Base-by-base conservation (phyloP, 2,888 invertebrate species). In the Rugalucina vietnamica region DNA sequence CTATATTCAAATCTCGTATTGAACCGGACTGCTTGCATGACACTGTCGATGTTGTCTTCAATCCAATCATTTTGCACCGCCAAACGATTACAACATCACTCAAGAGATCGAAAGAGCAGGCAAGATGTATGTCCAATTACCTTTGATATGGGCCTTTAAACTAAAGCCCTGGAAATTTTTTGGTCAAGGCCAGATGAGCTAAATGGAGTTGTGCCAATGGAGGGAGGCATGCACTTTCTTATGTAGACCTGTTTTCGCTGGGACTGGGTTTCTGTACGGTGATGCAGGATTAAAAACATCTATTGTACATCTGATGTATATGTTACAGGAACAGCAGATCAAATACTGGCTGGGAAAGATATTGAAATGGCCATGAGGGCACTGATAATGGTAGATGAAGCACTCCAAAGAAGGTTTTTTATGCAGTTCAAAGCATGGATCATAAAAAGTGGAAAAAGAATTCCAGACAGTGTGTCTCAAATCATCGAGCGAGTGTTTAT, bases 221-320 rank as follows among this genome's bases (percentile, higher is more conserved):
- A 76, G 49, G 83, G 76, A 21, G 84, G 84, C 0, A 80, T 84
- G 84, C 84, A 84, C 29, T 70, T 77, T 29, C 21, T 80, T 18
- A 80, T 84, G 79, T 80, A n/a, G n/a, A n/a, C n/a, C 72, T 37
- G 36, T 76, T 1, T 76, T 83, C 77, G 29, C 36, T 29, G 79
- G 76, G 27, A 73, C 60, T 21, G 60, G 79, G 2, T 37, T 72
- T 69, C 14, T 79, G 14, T 83, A 73, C 60, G 79, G 83, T 24
- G 79, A 79, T 75, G 39, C 36, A 10, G 79, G 79, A 21, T 57
- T 82, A 2, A 74, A 69, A 29, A 27, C 49, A 34, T 84, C 2
- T 60, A 81, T 14, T 34, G 27, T 21, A 75, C 80, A 10, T 81
- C 74, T 14, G 84, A 74, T 54, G 70, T 77, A 4, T 81, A 50